phyloP scores from a whole-genome alignment of 2,888 invertebrate species.

The Leuctra nigra region DNA sequence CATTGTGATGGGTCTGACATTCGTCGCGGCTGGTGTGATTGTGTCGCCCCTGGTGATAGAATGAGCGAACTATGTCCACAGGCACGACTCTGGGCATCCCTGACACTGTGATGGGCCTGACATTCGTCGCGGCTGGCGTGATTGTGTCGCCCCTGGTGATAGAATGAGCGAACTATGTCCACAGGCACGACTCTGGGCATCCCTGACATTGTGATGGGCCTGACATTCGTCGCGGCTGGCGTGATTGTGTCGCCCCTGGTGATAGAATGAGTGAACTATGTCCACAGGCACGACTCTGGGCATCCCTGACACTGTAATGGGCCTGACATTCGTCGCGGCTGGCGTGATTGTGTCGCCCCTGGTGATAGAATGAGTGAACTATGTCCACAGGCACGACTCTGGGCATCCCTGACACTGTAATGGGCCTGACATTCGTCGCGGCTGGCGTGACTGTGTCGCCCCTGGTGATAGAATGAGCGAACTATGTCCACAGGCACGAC shows the following conservation, averaged over 20 bases:
- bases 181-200: constrained; percentile 82
- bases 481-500: constrained; percentile 68
- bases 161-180: too few relatives aligned
- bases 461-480: too few relatives aligned
- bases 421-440: constrained; percentile 95
- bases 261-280: too few relatives aligned
- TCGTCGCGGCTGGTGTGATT: constrained; percentile 93
- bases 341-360: too few relatives aligned
- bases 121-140: constrained; percentile 93
- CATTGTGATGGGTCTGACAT: constrained; percentile 94
- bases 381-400: constrained; percentile 68
- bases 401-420: constrained; percentile 91
- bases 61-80: too few relatives aligned
- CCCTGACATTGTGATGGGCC: constrained; percentile 95
- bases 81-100: constrained; percentile 88
- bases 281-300: constrained; percentile 73
- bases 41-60: too few relatives aligned
- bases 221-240: constrained; percentile 93
- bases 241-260: constrained; percentile 96
- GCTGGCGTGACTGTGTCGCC: too few relatives aligned
- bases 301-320: constrained; percentile 96
- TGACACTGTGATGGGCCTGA: constrained; percentile 95
- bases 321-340: constrained; percentile 91
- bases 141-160: too few relatives aligned
- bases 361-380: too few relatives aligned